Evolutionary conservation across 2,888 invertebrate species (phyloP).

Genomic region (Nephrotoma guestfalica): DNA sequence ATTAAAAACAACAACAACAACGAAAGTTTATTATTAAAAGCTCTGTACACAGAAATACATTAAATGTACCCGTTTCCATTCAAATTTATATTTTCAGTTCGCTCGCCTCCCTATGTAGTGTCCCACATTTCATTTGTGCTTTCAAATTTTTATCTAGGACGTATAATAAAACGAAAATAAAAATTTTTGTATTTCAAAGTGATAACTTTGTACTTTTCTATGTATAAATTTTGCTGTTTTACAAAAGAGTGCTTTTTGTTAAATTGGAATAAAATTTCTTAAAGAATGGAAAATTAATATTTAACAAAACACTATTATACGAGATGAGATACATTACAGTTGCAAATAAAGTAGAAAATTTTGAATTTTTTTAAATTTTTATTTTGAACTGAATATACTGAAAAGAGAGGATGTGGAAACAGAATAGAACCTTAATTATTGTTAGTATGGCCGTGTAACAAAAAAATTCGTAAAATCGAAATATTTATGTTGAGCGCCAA

Average conservation of each 20-base stretch:
- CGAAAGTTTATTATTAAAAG: not conserved
- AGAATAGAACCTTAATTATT: not conserved
- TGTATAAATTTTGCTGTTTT: not conserved
- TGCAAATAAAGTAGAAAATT: not conserved
- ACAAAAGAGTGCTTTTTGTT: not conserved
- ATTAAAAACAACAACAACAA: not conserved
- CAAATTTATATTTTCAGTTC: not conserved
- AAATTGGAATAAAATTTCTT: not conserved
- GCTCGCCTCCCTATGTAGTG: not conserved
- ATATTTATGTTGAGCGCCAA: no score
- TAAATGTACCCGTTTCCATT: not conserved
- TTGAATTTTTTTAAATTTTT: no score
- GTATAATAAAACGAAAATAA: not conserved
- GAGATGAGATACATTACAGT: not conserved
- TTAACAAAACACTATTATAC: not conserved
- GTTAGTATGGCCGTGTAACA: not conserved
- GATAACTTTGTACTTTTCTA: not conserved
- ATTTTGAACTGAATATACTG: not conserved
- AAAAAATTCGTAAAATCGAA: no score
- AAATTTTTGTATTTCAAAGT: not conserved
- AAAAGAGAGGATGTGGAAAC: not conserved
- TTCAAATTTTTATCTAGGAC: not conserved
- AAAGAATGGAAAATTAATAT: not conserved
- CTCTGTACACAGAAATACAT: not conserved
- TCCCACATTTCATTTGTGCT: not conserved